Conservation (phyloP, 2,797 vertebrate genomes). For the Iguana delicatissima region DNA sequence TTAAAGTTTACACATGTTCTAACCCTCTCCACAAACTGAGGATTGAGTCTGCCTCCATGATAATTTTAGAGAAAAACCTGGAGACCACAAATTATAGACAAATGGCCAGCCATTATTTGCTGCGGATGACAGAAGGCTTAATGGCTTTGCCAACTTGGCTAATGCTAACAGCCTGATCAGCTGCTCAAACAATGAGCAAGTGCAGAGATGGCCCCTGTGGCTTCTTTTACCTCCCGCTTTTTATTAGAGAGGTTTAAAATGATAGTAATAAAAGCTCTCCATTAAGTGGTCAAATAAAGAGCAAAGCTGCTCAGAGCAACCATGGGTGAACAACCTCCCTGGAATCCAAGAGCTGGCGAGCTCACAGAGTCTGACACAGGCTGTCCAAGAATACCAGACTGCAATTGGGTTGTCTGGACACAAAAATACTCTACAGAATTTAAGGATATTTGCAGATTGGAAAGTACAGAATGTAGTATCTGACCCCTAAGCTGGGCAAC, state of each 20-base stretch:
- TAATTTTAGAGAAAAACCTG: constrained; percentile 9
- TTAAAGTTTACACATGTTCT: constrained; percentile 7
- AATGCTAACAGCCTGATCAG: constrained; percentile 26
- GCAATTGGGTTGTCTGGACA: neutral
- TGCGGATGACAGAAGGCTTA: constrained; percentile 19
- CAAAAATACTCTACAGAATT: neutral
- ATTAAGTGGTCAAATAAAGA: constrained; percentile 24
- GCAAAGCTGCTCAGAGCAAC: neutral
- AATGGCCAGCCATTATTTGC: constrained; percentile 14
- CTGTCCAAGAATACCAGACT: rapidly evolving
- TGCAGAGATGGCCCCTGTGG: neutral
- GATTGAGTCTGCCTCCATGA: neutral
- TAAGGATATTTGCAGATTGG: too few species aligned
- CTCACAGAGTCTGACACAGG: neutral
- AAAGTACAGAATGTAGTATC: neutral
- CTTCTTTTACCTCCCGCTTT: constrained; percentile 31
- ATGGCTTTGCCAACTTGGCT: neutral
- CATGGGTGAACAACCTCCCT: neutral
- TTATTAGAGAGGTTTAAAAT: constrained; percentile 26
- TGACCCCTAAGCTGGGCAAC: neutral
- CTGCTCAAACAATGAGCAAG: constrained; percentile 34
- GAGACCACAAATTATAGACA: constrained; percentile 9
- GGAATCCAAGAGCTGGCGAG: neutral
- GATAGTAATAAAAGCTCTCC: constrained; percentile 35
- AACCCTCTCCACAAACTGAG: neutral